phyloP scores from a whole-genome alignment of 2,888 invertebrate genomes.

The Exephanes ischioxanthus region DNA sequence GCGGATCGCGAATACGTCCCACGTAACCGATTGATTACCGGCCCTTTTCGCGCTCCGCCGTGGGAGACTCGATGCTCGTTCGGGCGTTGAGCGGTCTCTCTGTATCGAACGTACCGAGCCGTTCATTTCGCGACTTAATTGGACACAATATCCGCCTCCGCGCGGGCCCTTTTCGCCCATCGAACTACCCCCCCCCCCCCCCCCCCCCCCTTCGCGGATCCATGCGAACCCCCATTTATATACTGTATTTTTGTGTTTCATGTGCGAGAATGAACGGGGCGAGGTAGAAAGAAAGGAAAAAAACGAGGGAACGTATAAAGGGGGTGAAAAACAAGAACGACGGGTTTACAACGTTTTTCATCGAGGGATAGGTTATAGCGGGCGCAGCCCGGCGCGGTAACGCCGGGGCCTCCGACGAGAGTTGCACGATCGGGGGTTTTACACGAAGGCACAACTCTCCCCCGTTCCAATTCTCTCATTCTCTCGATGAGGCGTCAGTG shows the following conservation, averaged over 20 bases:
- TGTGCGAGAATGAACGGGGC: slow-evolving; percentile 20
- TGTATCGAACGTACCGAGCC: slow-evolving; percentile 71
- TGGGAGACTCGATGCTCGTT: slow-evolving; percentile 50
- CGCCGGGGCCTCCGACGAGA: slow-evolving; percentile 55
- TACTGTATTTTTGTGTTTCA: slow-evolving; percentile 54
- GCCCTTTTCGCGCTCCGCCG: slow-evolving; percentile 68
- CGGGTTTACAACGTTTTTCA: slow-evolving; percentile 68
- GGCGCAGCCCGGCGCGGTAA: slow-evolving; percentile 39
- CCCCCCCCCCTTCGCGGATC: background rate
- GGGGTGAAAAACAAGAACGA: slow-evolving; percentile 65
- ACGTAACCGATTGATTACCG: slow-evolving; percentile 76
- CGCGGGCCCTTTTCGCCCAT: slow-evolving; percentile 69
- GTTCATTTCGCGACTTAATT: slow-evolving; percentile 78
- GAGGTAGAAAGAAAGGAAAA: slow-evolving; percentile 19
- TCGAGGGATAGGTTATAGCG: slow-evolving; percentile 34
- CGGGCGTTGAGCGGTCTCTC: slow-evolving; percentile 54
- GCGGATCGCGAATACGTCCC: slow-evolving; percentile 39
- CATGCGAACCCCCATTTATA: slow-evolving; percentile 36
- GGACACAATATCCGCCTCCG: slow-evolving; percentile 71
- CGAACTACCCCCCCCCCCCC: slow-evolving; percentile 12
- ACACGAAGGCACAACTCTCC: slow-evolving; percentile 62
- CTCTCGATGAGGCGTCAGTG: slow-evolving; percentile 35
- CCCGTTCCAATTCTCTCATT: slow-evolving; percentile 33
- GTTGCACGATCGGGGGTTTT: slow-evolving; percentile 52
- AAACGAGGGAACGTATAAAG: slow-evolving; percentile 26